Percentiles rank a stretch among this genome's conserved stretches.
phyloP scores from a whole-genome alignment of 2,888 invertebrate genomes.

The Mantis religiosa region DNA sequence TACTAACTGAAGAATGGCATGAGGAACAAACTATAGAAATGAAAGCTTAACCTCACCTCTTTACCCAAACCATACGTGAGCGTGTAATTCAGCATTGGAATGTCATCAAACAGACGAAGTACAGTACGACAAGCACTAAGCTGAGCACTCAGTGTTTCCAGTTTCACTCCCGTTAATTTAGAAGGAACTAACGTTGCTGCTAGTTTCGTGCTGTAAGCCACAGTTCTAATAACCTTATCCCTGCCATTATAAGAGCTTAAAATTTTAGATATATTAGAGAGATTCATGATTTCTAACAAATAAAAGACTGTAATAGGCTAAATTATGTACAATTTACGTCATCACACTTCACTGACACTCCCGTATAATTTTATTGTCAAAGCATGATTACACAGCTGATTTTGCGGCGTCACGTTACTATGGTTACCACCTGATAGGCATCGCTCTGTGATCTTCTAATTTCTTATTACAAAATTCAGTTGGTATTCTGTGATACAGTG shows the following conservation, averaged over 20 bases:
- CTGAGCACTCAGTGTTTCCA: slow-evolving; percentile 59
- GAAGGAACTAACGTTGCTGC: slow-evolving; percentile 59
- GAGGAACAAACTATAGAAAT: neutral
- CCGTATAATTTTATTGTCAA: neutral
- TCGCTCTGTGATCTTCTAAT: neutral
- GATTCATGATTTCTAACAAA: slow-evolving; percentile 14
- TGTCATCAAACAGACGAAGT: slow-evolving; percentile 76
- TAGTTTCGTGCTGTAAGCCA: slow-evolving; percentile 73
- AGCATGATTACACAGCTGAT: neutral
- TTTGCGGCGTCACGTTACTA: neutral
- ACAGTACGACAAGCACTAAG: slow-evolving; percentile 74
- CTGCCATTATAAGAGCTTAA: slow-evolving; percentile 79
- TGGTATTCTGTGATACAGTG: neutral
- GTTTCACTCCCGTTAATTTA: slow-evolving; percentile 56
- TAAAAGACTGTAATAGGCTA: neutral
- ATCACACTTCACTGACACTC: neutral
- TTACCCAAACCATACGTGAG: slow-evolving; percentile 69
- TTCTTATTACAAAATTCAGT: neutral
- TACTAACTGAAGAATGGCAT: neutral
- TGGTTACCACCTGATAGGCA: neutral
- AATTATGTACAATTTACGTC: neutral
- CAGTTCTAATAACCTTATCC: slow-evolving; percentile 73
- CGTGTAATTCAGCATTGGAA: slow-evolving; percentile 73
- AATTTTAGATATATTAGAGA: slow-evolving; percentile 44
- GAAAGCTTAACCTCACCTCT: slow-evolving; percentile 43